These are phyloP conservation scores for Abscondita cerata DNA, from an alignment of 2,888 invertebrate genomes.

Conservation along the genomic window DNA sequence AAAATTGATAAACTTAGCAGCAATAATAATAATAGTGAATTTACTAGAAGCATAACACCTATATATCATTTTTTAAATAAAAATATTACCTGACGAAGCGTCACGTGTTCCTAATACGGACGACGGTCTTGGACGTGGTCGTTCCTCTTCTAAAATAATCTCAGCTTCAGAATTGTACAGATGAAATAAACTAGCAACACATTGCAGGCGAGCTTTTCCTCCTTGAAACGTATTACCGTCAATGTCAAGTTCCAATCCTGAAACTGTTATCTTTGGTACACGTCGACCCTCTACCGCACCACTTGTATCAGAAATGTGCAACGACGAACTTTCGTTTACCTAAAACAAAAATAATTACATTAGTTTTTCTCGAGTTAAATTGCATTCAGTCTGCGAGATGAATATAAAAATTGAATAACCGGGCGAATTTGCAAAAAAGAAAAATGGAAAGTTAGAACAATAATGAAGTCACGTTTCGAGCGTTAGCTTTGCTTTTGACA, in stretches of 20 bases:
- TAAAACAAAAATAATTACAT: conserved; percentile 40
- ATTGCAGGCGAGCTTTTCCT: conserved; percentile 70
- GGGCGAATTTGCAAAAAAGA: conserved; percentile 22
- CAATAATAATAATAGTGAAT: too few species aligned
- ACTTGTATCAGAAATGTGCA: conserved; percentile 42
- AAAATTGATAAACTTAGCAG: too few species aligned
- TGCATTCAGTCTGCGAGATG: conserved; percentile 10
- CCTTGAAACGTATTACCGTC: conserved; percentile 69
- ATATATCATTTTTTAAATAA: too few species aligned
- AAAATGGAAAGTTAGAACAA: conserved; percentile 30
- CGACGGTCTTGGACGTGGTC: conserved; percentile 75
- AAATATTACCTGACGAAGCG: conserved; percentile 37
- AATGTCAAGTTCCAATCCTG: conserved; percentile 66
- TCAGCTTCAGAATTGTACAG: conserved; percentile 70
- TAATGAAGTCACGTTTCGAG: conserved; percentile 38
- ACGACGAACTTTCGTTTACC: conserved; percentile 47
- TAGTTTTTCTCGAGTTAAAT: conserved; percentile 15
- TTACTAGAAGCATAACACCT: too few species aligned
- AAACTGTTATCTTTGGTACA: conserved; percentile 47
- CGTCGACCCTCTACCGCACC: conserved; percentile 39
- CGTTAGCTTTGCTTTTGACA: conserved; percentile 26
- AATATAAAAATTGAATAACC: conserved; percentile 28
- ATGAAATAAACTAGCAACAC: conserved; percentile 73
- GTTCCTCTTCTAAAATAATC: conserved; percentile 74
- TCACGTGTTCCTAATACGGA: conserved; percentile 72